Percentiles rank a stretch among this genome's conserved stretches.
phyloP scores from a whole-genome alignment of 1,140 invertebrate species.

The Pomacea maculata region DNA sequence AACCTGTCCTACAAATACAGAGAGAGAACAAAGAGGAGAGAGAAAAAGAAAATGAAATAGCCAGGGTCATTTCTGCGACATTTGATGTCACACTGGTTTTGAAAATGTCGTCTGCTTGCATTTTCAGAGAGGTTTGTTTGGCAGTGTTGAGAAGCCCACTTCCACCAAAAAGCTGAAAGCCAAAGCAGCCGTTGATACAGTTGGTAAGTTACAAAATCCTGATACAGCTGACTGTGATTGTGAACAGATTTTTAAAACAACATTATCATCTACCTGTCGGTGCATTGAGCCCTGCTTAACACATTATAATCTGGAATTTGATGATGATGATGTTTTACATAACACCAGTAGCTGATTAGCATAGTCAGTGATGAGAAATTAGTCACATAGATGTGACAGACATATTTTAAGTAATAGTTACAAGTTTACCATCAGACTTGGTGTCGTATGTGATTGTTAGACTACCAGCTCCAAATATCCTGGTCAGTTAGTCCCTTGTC shows the following conservation, averaged over 20 bases:
- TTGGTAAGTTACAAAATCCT: background rate
- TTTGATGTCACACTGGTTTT: background rate
- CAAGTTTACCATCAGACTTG: background rate
- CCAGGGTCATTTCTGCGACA: background rate
- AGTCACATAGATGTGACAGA: background rate
- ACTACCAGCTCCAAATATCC: too few species aligned
- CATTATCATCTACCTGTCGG: too few species aligned
- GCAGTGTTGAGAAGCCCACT: conserved; percentile 13
- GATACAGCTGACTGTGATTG: too few species aligned
- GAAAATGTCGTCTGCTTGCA: too few species aligned
- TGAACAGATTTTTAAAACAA: too few species aligned
- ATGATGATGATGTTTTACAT: background rate
- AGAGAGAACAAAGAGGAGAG: too few species aligned
- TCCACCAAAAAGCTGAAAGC: background rate
- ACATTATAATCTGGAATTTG: background rate
- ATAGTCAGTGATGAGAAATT: background rate
- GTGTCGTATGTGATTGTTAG: too few species aligned
- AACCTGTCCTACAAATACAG: too few species aligned
- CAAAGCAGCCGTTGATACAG: background rate
- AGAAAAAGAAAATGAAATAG: too few species aligned
- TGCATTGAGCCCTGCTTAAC: too few species aligned
- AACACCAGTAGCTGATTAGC: background rate
- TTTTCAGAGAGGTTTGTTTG: conserved; percentile 40
- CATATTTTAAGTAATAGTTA: background rate
- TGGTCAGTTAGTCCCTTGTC: background rate